phyloP scores from a whole-genome alignment of 2,797 vertebrate genomes.

The Eulemur rubriventer region DNA sequence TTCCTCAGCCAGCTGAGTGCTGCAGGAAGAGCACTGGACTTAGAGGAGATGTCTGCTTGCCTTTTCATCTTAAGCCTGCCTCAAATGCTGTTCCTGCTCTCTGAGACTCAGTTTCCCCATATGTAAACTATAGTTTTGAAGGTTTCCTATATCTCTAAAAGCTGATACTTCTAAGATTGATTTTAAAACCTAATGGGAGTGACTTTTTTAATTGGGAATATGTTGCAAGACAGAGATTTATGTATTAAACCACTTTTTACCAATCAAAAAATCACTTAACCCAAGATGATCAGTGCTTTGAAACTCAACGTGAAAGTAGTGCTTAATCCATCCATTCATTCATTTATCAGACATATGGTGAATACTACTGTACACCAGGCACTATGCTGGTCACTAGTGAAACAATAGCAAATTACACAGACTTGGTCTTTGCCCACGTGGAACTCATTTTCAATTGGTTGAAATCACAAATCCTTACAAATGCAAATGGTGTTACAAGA shows the following conservation, averaged over 20 bases:
- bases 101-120: not conserved
- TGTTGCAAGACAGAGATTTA: not conserved
- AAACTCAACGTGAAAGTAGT: not conserved
- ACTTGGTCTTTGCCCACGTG: not conserved
- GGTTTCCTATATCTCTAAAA: not conserved
- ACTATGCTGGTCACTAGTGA: not conserved
- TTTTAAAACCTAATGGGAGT: not conserved
- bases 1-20: not conserved
- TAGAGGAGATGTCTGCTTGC: accelerated
- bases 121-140: not conserved
- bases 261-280: not conserved
- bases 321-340: not conserved
- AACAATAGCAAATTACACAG: not conserved
- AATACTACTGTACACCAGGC: not conserved
- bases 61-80: not conserved
- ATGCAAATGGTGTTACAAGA: not conserved
- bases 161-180: not conserved
- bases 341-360: not conserved
- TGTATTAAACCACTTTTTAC: not conserved
- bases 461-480: not conserved
- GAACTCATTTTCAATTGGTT: not conserved
- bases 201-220: not conserved
- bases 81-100: not conserved
- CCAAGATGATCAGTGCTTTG: not conserved
- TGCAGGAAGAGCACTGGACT: not conserved